Conservation (phyloP, 2,888 invertebrate genomes). For the Chrysolina haemoptera region DNA sequence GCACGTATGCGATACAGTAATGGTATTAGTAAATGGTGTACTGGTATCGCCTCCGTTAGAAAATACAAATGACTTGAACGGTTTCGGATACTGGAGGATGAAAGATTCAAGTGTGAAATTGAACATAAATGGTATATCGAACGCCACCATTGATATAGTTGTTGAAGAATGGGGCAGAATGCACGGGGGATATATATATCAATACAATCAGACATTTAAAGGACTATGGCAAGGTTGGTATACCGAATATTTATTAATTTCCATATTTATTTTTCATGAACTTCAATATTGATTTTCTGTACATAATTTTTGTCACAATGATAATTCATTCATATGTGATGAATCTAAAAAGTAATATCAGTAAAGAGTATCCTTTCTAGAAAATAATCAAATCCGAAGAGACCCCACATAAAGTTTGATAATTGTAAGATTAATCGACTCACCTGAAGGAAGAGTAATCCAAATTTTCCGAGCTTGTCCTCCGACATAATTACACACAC, state of each 20-base stretch:
- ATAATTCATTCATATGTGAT: too few relatives aligned
- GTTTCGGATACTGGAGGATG: constrained; percentile 68
- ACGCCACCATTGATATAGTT: constrained; percentile 68
- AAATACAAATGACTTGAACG: constrained; percentile 58
- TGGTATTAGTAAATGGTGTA: constrained; percentile 69
- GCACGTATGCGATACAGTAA: constrained; percentile 70
- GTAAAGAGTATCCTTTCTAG: too few relatives aligned
- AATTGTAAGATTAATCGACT: too few relatives aligned
- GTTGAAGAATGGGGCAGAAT: constrained; percentile 88
- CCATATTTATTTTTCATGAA: neutral
- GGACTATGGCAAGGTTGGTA: constrained; percentile 65
- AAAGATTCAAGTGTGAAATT: constrained; percentile 58
- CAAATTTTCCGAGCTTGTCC: too few relatives aligned
- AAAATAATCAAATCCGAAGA: too few relatives aligned
- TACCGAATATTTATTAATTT: neutral
- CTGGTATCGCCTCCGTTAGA: constrained; percentile 62
- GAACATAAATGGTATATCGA: constrained; percentile 45
- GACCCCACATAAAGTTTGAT: too few relatives aligned
- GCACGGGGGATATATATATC: constrained; percentile 70
- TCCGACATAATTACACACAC: too few relatives aligned
- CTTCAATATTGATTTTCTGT: neutral
- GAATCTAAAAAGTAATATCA: too few relatives aligned
- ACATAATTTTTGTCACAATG: too few relatives aligned
- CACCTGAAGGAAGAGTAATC: too few relatives aligned
- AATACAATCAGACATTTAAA: constrained; percentile 66